phyloP scores from a whole-genome alignment of 2,797 vertebrate genomes.

The Enteromius anoplus region DNA sequence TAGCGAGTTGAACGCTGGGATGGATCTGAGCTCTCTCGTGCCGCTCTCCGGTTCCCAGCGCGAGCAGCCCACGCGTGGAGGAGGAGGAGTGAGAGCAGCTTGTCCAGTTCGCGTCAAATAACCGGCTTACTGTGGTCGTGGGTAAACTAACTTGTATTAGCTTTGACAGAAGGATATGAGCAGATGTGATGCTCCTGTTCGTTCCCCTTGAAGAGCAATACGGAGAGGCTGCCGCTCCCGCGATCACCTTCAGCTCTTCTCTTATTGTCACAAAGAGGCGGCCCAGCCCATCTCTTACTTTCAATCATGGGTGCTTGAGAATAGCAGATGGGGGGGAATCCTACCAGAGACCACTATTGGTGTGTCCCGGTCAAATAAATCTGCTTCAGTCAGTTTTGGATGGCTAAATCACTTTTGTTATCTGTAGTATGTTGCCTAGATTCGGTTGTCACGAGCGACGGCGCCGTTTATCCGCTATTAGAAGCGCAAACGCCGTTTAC shows the following conservation, averaged over 20 bases:
- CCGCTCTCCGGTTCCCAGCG: constrained; percentile 27
- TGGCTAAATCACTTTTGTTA: neutral
- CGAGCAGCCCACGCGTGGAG: constrained; percentile 46
- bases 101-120: constrained; percentile 19
- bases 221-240: constrained; percentile 53
- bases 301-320: constrained; percentile 29
- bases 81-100: constrained; percentile 23
- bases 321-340: neutral
- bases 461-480: neutral
- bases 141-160: neutral
- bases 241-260: constrained; percentile 68
- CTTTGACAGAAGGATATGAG: constrained; percentile 9
- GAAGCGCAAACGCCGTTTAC: neutral
- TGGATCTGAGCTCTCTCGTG: constrained; percentile 7
- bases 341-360: neutral
- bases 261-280: constrained; percentile 64
- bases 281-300: constrained; percentile 73
- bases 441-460: constrained; percentile 17
- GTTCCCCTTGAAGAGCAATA: constrained; percentile 21
- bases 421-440: neutral
- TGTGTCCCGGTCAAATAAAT: neutral
- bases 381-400: neutral
- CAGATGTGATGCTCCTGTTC: neutral
- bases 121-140: neutral
- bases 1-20: neutral